Evolutionary conservation across 2,797 vertebrate species (phyloP), one percentile per base, ranked within the genome.

Genomic region (Rhinella marina): DNA sequence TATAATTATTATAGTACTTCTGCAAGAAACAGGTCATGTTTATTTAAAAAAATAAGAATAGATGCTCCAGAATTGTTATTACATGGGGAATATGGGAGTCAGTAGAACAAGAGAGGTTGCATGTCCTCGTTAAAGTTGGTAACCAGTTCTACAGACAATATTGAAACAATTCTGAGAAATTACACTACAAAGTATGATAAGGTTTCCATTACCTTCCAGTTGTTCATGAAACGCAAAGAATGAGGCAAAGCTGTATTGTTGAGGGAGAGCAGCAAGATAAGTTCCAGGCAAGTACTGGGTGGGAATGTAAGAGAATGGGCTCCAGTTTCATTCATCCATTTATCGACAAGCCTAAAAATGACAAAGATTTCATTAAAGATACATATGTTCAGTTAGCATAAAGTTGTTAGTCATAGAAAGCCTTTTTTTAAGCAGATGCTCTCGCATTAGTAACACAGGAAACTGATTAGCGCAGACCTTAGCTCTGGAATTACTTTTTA

Each of bases 301-400:
- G 97, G 98, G 87, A 99, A 94, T 48, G 93, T 95, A 85, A 99
- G 91, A 21, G 95, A 78, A 91, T 98, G 97, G 90, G 97, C 97
- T 2, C 97, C 96, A 91, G 96, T 93, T 88, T 96, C 97, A 93
- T 92, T 95, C 93, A 97, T 96, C 98, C 98, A 99, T 27, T 92
- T 93, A 59, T 93, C 91, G 86, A 94, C 90, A 70, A 97, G 91
- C 19, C 98, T 99, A 91, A 14, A 92, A 92, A 73, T 80, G 32
- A 89, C 32, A 66, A 25, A 87, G 27, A 90, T 32, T 70, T 75
- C 14, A 85, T 84, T 73, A 87, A 25, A 25, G 68, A 32, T 12
- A 86, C 59, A 16, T 6, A 54, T 1, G 23, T 17, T 68, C 32
- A 3, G 19, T 61, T 32, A 72, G 19, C 82, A 70, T 57, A 72